Conservation (phyloP, 2,888 invertebrate genomes). For the Acleris cristana region DNA sequence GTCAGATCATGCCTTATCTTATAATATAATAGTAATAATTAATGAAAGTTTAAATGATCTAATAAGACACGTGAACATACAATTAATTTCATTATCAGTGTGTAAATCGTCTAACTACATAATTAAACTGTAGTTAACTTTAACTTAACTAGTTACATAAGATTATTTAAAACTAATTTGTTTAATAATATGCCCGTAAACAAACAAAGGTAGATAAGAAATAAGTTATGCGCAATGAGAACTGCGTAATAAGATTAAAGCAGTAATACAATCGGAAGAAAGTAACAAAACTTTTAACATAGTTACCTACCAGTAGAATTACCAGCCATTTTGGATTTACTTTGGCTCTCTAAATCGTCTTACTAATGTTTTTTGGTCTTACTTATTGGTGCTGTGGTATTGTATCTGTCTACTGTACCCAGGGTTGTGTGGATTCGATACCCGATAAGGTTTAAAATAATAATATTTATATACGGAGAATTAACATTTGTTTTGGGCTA, state of each 20-base stretch:
- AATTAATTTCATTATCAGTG: slow-evolving; percentile 26
- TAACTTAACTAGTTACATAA: slow-evolving; percentile 9
- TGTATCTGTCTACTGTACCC: no score
- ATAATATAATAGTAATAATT: slow-evolving; percentile 15
- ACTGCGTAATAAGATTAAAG: not conserved
- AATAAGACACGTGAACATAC: slow-evolving; percentile 21
- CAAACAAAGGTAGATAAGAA: slow-evolving; percentile 9
- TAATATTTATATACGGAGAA: no score
- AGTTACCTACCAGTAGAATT: no score
- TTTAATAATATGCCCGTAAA: slow-evolving; percentile 16
- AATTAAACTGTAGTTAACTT: slow-evolving; percentile 11
- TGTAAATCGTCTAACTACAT: slow-evolving; percentile 23
- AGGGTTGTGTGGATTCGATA: no score
- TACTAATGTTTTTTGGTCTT: no score
- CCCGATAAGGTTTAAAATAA: no score
- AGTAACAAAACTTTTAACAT: not conserved
- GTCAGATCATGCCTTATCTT: not conserved
- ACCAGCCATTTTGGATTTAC: no score
- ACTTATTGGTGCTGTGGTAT: no score
- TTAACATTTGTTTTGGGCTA: no score
- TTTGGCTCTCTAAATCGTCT: no score
- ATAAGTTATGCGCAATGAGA: not conserved
- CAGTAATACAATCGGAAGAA: not conserved
- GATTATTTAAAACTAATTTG: slow-evolving; percentile 26
- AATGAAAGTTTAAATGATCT: slow-evolving; percentile 25